Base-by-base conservation (phyloP, 2,797 vertebrate species). In the Sparus aurata region DNA sequence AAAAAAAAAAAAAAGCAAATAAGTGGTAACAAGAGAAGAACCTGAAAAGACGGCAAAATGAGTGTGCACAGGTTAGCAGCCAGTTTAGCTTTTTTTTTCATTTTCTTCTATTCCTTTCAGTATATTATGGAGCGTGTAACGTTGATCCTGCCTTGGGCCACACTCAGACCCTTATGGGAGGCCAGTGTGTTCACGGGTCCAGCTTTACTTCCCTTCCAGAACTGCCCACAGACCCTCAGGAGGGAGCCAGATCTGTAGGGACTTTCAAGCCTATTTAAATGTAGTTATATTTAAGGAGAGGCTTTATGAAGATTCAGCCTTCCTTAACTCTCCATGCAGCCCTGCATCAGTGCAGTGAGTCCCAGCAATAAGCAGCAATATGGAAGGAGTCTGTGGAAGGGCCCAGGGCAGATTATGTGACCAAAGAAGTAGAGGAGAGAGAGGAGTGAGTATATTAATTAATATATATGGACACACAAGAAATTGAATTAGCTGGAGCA, bases 241-340 rank as follows among this genome's bases (percentile, higher is more conserved):
- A 73, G 52, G 17, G 15, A 80, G 30, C 5, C 43, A 13, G 25
- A 50, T 67, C 64, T 61, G 63, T 15, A 57, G 60, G 65, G 68
- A 73, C 17, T 10, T 2, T 2, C 22, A 62, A 49, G 18, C 45
- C 23, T 38, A 50, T 77, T 80, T 77, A 61, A 69, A 53, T 60
- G 2, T 15, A 64, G 47, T 64, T 71, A 58, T 53, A 62, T 75
- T 75, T 52, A 63, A 84, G 64, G 17, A 9, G 18, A 70, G 57
- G 63, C 54, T 73, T 81, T 60, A 43, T 43, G 41, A 52, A 62
- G 54, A 69, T 62, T 87, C 20, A 25, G 20, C 43, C 30, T 52
- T 38, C 60, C 16, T 15, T 55, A 11, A 69, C 49, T 57, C 34
- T 13, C 18, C 30, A 27, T 52, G 54, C 74, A 52, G 62, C 25